Conservation (phyloP, 2,888 invertebrate genomes). For the Hemithea aestivaria region DNA sequence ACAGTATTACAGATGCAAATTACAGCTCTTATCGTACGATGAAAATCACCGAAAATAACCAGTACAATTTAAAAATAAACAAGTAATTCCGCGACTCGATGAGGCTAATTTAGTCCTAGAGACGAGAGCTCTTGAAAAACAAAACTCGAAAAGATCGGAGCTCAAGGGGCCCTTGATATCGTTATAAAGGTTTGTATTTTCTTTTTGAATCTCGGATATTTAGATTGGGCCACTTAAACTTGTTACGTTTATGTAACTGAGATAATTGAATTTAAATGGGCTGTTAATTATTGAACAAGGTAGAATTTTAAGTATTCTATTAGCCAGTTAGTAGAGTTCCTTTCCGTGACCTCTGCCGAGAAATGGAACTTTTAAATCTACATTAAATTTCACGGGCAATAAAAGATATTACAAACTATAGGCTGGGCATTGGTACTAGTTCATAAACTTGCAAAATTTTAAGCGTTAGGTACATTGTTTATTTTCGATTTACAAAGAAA, state of each 20-base stretch:
- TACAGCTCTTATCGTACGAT: neutral
- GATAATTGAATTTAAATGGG: neutral
- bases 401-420: too few relatives aligned
- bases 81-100: constrained; percentile 2
- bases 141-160: constrained; percentile 13
- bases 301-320: too few relatives aligned
- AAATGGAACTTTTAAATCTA: too few relatives aligned
- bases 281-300: too few relatives aligned
- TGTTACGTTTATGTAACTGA: neutral
- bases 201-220: constrained; percentile 11
- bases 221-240: constrained; percentile 8
- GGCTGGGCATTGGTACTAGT: too few relatives aligned
- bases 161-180: constrained; percentile 11
- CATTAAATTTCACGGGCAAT: too few relatives aligned
- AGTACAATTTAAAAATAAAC: constrained; percentile 8
- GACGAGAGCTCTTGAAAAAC: constrained; percentile 11
- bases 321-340: too few relatives aligned
- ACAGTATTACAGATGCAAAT: too few relatives aligned
- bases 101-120: constrained; percentile 16
- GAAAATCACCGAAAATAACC: neutral
- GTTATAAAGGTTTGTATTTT: constrained; percentile 13
- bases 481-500: too few relatives aligned
- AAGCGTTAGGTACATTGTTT: too few relatives aligned
- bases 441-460: too few relatives aligned
- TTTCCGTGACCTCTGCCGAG: too few relatives aligned